Evolutionary conservation across 2,113 vertebrate genomes (phyloP), one percentile per base, ranked within the genome.

Genomic region (Silurus asotus): DNA sequence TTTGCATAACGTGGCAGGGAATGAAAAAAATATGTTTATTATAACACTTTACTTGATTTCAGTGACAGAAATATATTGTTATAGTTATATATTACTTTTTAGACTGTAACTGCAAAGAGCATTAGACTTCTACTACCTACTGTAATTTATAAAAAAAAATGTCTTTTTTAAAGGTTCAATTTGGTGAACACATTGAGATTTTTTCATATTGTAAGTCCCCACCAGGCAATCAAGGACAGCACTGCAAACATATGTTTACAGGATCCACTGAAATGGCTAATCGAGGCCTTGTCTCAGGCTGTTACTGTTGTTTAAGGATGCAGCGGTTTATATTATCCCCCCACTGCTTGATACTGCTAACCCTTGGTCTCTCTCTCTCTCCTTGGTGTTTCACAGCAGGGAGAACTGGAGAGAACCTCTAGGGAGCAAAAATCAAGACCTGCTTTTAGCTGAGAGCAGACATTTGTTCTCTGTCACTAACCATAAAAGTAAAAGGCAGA

Each of bases 391-490:
- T 79, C 45, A 6, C 64, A 25, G 78, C 19, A 6, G 77, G 78
- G 69, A 45, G n/a, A 7, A 37, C 64, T 72, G 20, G 48, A 77
- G 48, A 80, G 69, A 79, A 86, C 72, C 78, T 75, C 48, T n/a
- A 48, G 78, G 69, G 78, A 45, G 45, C 53, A 49, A 87, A 79
- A 87, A 86, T 75, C 53, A 83, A 76, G 70, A 53, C 49, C 56
- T 81, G 86, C 59, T 67, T 84, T 84, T 48, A 72, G 72, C 48
- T 6, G 49, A 80, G 86, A 86, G 74, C 72, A 61, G 82, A 76
- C 76, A 86, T 89, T 82, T 85, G 86, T 88, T 89, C 82, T 72
- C 84, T 72, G 79, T 84, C 86, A 89, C 86, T 86, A 82, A 61
- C 81, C 82, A 88, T 90, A 82, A 86, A 90, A 85, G 86, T 61